A percentile compares a stretch with the other conserved stretches of the same genome.
These are phyloP conservation scores for Empis stercorea DNA, from an alignment of 2,888 invertebrate genomes.

Conservation along the genomic window DNA sequence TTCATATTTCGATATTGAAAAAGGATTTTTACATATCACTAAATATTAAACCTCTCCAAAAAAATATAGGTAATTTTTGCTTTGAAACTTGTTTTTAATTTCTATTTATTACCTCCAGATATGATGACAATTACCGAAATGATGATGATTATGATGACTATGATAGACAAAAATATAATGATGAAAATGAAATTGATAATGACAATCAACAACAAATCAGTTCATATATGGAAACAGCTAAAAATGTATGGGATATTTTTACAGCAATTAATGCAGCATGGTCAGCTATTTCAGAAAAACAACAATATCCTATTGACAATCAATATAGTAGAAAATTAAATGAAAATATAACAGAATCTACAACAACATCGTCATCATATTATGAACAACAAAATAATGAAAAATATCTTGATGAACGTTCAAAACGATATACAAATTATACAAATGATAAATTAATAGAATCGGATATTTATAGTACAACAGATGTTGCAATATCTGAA, in stretches of 20 bases:
- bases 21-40: too few species aligned
- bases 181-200: neutral
- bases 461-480: neutral
- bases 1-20: too few species aligned
- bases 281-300: constrained; percentile 22
- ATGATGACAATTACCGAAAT: too few species aligned
- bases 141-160: too few species aligned
- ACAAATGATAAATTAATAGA: neutral
- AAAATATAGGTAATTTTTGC: too few species aligned
- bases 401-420: constrained; percentile 6
- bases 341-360: constrained; percentile 12
- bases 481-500: constrained; percentile 23
- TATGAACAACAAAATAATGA: constrained; percentile 10
- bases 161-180: too few species aligned
- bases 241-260: constrained; percentile 30
- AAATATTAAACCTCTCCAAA: too few species aligned
- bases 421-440: constrained; percentile 15
- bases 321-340: constrained; percentile 12
- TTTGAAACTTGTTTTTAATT: too few species aligned
- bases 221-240: constrained; percentile 18
- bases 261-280: constrained; percentile 26
- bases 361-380: constrained; percentile 11
- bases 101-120: too few species aligned
- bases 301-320: constrained; percentile 14
- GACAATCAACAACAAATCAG: neutral